These are phyloP conservation scores for Tinea semifulvella DNA, from an alignment of 2,888 invertebrate genomes.

Conservation along the genomic window DNA sequence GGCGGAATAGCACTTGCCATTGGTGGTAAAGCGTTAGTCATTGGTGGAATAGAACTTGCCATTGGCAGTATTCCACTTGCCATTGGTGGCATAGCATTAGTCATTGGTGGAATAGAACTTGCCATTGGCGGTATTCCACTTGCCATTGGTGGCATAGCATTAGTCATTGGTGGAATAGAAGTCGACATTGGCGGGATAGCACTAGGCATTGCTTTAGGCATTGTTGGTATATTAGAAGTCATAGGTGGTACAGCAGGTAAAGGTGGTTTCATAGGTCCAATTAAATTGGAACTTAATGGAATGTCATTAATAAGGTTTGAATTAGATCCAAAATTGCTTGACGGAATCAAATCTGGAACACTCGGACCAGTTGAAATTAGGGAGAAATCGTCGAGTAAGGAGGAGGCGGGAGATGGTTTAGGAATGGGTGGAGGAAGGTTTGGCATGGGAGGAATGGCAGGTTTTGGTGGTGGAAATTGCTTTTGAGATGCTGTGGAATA, in stretches of 20 bases:
- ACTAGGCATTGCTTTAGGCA: background rate
- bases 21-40: background rate
- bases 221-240: constrained; percentile 19
- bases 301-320: constrained; percentile 37
- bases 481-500: constrained; percentile 15
- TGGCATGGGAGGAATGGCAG: constrained; percentile 20
- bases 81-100: constrained; percentile 3
- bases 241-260: too few species aligned
- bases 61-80: background rate
- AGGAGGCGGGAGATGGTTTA: constrained; percentile 12
- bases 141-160: background rate
- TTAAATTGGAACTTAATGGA: constrained; percentile 29
- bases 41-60: background rate
- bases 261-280: constrained; percentile 20
- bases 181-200: constrained; percentile 1
- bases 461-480: constrained; percentile 24
- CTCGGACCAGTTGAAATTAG: constrained; percentile 5
- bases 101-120: background rate
- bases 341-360: constrained; percentile 47
- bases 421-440: constrained; percentile 15
- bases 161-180: constrained; percentile 18
- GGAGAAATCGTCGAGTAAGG: constrained; percentile 14
- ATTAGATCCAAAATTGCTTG: constrained; percentile 30
- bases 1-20: background rate
- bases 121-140: background rate